Percentiles rank a stretch among this genome's conserved stretches.
phyloP scores from a whole-genome alignment of 2,888 invertebrate genomes.

The Drosophila bunnanda region DNA sequence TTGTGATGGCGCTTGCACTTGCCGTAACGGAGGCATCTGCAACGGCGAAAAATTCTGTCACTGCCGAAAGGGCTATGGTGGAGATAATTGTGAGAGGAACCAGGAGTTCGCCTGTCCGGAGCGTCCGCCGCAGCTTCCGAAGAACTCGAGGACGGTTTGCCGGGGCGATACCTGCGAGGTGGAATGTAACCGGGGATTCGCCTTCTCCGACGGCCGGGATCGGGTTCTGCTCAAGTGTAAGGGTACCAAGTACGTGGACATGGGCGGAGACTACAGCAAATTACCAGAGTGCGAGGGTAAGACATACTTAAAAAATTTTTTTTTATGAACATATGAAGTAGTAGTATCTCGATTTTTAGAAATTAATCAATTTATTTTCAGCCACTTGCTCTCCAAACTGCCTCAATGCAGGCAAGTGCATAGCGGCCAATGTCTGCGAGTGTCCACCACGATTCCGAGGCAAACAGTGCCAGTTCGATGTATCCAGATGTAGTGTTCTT shows the following conservation, averaged over 20 bases:
- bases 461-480: conserved; percentile 8
- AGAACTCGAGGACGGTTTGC: conserved; percentile 15
- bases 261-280: neutral
- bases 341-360: too few relatives aligned
- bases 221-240: conserved; percentile 14
- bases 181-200: conserved; percentile 8
- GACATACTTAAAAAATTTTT: neutral
- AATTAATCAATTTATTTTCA: too few relatives aligned
- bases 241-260: conserved; percentile 8
- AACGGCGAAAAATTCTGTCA: conserved; percentile 19
- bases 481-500: neutral
- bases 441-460: conserved; percentile 7
- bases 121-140: conserved; percentile 13
- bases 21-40: conserved; percentile 21
- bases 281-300: conserved; percentile 8
- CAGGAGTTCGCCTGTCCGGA: conserved; percentile 8
- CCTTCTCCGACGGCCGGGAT: conserved; percentile 9
- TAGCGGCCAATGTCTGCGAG: conserved; percentile 14
- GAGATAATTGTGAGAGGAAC: conserved; percentile 3
- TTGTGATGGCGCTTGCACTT: conserved; percentile 15
- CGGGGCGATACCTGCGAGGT: conserved; percentile 19
- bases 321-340: too few relatives aligned
- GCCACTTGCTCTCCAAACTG: conserved; percentile 1
- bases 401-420: conserved; percentile 6
- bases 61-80: conserved; percentile 15